Base-by-base conservation (phyloP, 2,797 vertebrate genomes). In the Lateolabrax maculatus region DNA sequence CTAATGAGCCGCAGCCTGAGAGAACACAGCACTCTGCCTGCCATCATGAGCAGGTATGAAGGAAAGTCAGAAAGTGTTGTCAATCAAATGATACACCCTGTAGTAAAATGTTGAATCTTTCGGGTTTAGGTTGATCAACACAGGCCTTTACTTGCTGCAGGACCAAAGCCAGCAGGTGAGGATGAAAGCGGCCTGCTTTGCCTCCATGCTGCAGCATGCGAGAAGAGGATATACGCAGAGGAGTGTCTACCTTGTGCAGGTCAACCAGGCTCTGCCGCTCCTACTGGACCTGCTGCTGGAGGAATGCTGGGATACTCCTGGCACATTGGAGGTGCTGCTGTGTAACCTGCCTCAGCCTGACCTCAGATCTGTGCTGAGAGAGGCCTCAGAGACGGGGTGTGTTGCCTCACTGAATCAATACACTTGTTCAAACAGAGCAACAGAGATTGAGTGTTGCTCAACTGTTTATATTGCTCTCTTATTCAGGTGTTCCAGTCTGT, bases 131-230 rank as follows among this genome's bases (percentile, higher is more conserved):
- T 77, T 96, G 87, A 93, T 97, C 76, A 92, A 86, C 46, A 67
- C 85, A 1, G 95, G 94, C 68, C 85, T 98, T 55, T 84, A 91
- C 86, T 89, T 98, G 77, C 95, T 98, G 65, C 97, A 98, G 91
- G 97, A 98, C 8, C 96, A 97, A 90, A 96, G 93, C 76, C 94
- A 90, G 21, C 87, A 90, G 66, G 96, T 97, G 57, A 95, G 97
- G 82, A 87, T 87, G 0, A 94, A 94, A 85, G 94, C 94, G 0
- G 93, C 97, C 0, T 46, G 84, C 64, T 98, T 98, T 0, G 83
- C 94, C 80, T 96, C 96, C 61, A 56, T 81, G 21, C 65, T 96
- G 66, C 68, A 2, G 62, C 89, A 78, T 9, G 44, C 53, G 19
- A 80, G 52, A 0, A 18, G 6, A 23, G 58, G 77, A 12, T 71